Conservation (phyloP, 2,113 vertebrate genomes). For the Psammodynastes pulverulentus region DNA sequence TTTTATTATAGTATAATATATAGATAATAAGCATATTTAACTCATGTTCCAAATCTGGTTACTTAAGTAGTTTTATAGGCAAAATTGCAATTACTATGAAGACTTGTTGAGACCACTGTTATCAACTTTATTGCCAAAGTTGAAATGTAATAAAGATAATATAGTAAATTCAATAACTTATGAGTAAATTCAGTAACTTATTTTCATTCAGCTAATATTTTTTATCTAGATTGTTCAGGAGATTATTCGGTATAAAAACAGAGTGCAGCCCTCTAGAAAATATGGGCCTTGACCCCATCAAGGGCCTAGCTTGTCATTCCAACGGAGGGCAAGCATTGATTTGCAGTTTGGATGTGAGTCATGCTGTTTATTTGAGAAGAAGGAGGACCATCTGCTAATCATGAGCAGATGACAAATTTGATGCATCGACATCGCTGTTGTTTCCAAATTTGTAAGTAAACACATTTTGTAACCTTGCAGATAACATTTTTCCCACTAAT, state of each 20-base stretch:
- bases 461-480: constrained; percentile 73
- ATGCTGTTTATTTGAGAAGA: constrained; percentile 59
- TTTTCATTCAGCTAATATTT: background rate
- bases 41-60: background rate
- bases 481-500: constrained; percentile 50
- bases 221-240: background rate
- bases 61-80: background rate
- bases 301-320: constrained; percentile 54
- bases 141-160: background rate
- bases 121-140: background rate
- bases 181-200: background rate
- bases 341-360: constrained; percentile 69
- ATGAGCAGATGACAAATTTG: constrained; percentile 78
- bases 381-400: constrained; percentile 77
- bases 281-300: constrained; percentile 45
- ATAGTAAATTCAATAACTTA: background rate
- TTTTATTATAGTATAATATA: background rate
- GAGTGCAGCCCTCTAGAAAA: constrained; percentile 19
- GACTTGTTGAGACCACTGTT: background rate
- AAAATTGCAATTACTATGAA: background rate
- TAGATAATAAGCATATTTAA: background rate
- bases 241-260: background rate
- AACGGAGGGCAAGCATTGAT: constrained; percentile 49
- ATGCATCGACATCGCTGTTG: constrained; percentile 68
- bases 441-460: constrained; percentile 80